phyloP scores from a whole-genome alignment of 2,888 invertebrate genomes.

The Hirudinaria manillensis region DNA sequence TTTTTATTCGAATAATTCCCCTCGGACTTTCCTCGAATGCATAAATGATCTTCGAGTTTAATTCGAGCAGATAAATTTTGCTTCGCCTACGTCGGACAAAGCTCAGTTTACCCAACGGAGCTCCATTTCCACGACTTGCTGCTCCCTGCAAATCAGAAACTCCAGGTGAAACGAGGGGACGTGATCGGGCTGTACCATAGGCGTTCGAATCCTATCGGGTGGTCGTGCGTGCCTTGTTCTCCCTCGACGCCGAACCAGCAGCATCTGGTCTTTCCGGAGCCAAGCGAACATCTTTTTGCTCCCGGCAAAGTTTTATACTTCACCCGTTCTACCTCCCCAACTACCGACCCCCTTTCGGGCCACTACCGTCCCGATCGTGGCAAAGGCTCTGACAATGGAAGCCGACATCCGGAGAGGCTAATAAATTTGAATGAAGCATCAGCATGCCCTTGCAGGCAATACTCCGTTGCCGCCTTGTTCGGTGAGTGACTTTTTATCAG shows the following conservation, averaged over 20 bases:
- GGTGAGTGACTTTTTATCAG: constrained; percentile 33
- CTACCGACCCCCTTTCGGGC: neutral
- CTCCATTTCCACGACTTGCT: constrained; percentile 38
- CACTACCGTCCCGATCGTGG: neutral
- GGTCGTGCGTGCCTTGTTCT: constrained; percentile 27
- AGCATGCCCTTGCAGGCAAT: constrained; percentile 35
- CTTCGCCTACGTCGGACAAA: constrained; percentile 38
- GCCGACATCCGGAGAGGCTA: neutral
- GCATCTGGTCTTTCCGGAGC: neutral
- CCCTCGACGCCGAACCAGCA: neutral
- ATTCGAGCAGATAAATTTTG: constrained; percentile 6
- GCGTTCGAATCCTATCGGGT: constrained; percentile 36
- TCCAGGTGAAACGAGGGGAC: constrained; percentile 35
- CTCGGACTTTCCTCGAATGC: neutral
- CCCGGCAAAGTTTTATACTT: neutral
- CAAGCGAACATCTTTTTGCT: neutral
- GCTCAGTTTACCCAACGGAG: constrained; percentile 35
- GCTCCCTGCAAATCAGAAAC: constrained; percentile 22
- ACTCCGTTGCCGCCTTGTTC: constrained; percentile 38
- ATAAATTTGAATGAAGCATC: neutral
- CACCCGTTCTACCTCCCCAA: neutral
- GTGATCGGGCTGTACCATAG: constrained; percentile 39
- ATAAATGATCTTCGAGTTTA: neutral
- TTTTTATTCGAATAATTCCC: neutral
- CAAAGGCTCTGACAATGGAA: neutral